These are phyloP conservation scores for Caligus rogercresseyi DNA, from an alignment of 1,140 invertebrate genomes.

Conservation along the genomic window DNA sequence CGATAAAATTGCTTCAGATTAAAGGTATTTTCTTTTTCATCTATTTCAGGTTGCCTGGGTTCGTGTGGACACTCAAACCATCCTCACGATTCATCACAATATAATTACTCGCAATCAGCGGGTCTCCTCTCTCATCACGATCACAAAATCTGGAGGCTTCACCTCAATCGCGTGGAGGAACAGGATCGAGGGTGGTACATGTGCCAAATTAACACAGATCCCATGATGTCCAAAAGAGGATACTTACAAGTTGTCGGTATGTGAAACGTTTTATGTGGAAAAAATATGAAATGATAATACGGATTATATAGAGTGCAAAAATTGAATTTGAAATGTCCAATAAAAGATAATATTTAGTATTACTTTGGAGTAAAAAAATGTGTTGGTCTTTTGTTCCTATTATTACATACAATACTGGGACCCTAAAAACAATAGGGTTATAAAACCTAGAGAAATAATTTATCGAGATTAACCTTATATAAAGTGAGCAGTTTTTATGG, in stretches of 20 bases:
- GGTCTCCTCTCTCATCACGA: conserved; percentile 30
- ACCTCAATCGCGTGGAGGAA: conserved; percentile 25
- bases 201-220: conserved; percentile 27
- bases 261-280: neutral
- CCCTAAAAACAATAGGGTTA: too few species aligned
- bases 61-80: conserved; percentile 34
- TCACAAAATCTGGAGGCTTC: conserved; percentile 25
- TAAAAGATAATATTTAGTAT: too few species aligned
- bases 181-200: conserved; percentile 30
- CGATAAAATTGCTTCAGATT: too few species aligned
- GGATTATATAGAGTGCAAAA: too few species aligned
- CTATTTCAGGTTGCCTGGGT: conserved; percentile 35
- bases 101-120: conserved; percentile 32
- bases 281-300: neutral
- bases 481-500: too few species aligned
- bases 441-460: too few species aligned
- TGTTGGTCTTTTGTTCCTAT: too few species aligned
- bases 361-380: too few species aligned
- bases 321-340: too few species aligned
- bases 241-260: conserved; percentile 18
- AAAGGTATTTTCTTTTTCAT: too few species aligned
- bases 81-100: conserved; percentile 30
- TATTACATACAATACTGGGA: too few species aligned
- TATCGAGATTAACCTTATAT: too few species aligned
- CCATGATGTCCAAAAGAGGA: conserved; percentile 15